Evolutionary conservation across 2,113 vertebrate species (phyloP), one percentile per base, ranked within the genome.

Genomic region (Larimichthys polyactis): DNA sequence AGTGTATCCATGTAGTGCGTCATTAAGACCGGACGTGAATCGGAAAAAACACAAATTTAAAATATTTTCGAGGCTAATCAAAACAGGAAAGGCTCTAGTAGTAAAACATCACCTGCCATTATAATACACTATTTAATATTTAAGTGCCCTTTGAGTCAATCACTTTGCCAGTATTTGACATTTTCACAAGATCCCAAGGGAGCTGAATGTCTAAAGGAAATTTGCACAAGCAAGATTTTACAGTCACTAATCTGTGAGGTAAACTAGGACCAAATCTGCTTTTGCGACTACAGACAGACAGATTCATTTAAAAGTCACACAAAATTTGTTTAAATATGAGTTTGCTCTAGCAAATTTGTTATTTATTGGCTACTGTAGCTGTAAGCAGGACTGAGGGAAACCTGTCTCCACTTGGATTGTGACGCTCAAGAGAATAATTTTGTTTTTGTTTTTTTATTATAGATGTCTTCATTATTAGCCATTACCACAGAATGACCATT

Each of bases 221-320:
- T 16, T 20, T 60, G 32, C 63, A 68, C 54, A 71, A 81, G 79
- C 64, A 75, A 54, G 29, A 67, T 67, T 16, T 59, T 11, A 14
- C 32, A 32, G 43, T 52, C 17, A 46, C 44, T 58, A 36, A 79
- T 32, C 32, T 72, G 14, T 12, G 32, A 55, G 49, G 10, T 43
- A 14, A 32, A 51, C 16, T 29, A 60, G n/a, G 17, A 54, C 15
- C 55, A 52, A 32, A 40, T 36, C 59, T 36, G 59, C 48, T 32
- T 27, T 19, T 43, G 0, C 43, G 20, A 51, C 1, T 12, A 77
- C 24, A 49, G 24, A 59, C 24, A 36, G 24, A 59, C 9, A 16
- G 15, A 57, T 32, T 6, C 29, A 66, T 40, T 59, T 11, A 71
- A 15, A 29, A 5, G 10, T 51, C 52, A 58, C 11, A 32, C 51